Conservation (phyloP, 1,140 invertebrate species). For the Gonioctena quinquepunctata region DNA sequence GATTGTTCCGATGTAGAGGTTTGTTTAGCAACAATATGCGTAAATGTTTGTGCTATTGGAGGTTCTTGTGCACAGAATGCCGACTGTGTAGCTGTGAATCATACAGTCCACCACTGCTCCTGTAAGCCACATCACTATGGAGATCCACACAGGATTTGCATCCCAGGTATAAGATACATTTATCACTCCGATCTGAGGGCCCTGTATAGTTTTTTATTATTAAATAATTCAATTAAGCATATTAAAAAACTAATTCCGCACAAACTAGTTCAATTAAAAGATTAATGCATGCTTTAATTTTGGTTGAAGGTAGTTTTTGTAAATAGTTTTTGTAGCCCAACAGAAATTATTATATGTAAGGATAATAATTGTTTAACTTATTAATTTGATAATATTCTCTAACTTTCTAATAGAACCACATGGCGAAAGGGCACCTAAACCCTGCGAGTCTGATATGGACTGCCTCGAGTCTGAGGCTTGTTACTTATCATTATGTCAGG, state of each 20-base stretch:
- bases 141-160: constrained; percentile 50
- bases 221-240: background rate
- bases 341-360: background rate
- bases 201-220: background rate
- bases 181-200: constrained; percentile 4
- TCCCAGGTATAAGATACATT: constrained; percentile 48
- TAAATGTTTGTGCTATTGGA: constrained; percentile 69
- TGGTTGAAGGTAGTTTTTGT: constrained; percentile 1
- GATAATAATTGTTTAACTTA: constrained; percentile 1
- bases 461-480: constrained; percentile 76
- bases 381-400: constrained; percentile 33
- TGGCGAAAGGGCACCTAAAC: constrained; percentile 67
- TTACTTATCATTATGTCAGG: constrained; percentile 73
- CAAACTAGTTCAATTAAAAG: constrained; percentile 9
- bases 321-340: constrained; percentile 1
- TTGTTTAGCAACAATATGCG: constrained; percentile 71
- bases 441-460: constrained; percentile 74
- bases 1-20: constrained; percentile 70
- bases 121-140: constrained; percentile 64
- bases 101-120: constrained; percentile 70
- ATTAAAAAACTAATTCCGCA: constrained; percentile 14
- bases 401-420: constrained; percentile 63
- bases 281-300: constrained; percentile 9
- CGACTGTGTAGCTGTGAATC: constrained; percentile 70
- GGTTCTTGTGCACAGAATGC: constrained; percentile 71